Percentiles rank a stretch among this genome's conserved stretches.
Conservation (phyloP, 2,797 vertebrate species). For the Epinephelus coioides region DNA sequence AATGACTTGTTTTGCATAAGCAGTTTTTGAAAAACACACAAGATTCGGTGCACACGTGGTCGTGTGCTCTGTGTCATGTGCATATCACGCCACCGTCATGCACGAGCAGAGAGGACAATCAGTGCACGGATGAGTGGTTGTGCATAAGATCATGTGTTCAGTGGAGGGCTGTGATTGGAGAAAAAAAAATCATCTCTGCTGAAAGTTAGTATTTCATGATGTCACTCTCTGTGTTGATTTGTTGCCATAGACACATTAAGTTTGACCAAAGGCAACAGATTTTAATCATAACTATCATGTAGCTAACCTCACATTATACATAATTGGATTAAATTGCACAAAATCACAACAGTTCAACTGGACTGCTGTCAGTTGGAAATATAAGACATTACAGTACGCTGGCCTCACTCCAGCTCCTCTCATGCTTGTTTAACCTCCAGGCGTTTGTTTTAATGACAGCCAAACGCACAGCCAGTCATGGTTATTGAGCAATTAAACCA, state of each 20-base stretch:
- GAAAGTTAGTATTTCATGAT: neutral
- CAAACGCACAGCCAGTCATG: conserved; percentile 27
- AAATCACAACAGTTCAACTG: conserved; percentile 53
- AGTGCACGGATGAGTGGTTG: conserved; percentile 15
- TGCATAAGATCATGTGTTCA: conserved; percentile 7
- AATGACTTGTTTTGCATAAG: conserved; percentile 51
- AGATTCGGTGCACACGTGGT: conserved; percentile 45
- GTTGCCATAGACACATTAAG: conserved; percentile 50
- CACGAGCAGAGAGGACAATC: conserved; percentile 27
- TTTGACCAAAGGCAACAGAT: conserved; percentile 17
- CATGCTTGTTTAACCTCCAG: conserved; percentile 57
- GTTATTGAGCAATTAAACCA: conserved; percentile 62
- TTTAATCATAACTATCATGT: conserved; percentile 34
- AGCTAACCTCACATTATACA: conserved; percentile 51
- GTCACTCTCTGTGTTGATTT: conserved; percentile 47
- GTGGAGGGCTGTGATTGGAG: conserved; percentile 21
- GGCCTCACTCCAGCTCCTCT: conserved; percentile 34
- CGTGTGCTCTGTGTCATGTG: conserved; percentile 18
- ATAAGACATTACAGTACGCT: conserved; percentile 2
- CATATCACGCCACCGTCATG: conserved; percentile 35
- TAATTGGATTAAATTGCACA: conserved; percentile 64
- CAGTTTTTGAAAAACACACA: conserved; percentile 32
- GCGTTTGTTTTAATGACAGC: conserved; percentile 54
- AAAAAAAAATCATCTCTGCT: conserved; percentile 13
- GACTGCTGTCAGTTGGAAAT: conserved; percentile 38